Evolutionary conservation across 2,113 vertebrate genomes (phyloP).

Genomic region (Cryptotis parvus): DNA sequence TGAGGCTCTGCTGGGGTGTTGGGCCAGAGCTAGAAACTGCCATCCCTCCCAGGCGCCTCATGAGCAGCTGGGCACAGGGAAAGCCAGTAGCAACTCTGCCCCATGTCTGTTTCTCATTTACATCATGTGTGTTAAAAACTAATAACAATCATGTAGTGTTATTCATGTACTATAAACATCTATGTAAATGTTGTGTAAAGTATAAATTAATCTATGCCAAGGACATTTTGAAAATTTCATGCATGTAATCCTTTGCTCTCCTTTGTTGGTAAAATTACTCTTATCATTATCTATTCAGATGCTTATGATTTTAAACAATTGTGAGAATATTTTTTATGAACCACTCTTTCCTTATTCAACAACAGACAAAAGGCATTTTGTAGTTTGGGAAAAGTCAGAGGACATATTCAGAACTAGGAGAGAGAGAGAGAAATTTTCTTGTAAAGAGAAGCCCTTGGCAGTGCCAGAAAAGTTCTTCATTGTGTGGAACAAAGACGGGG

Average conservation of each 20-base stretch:
- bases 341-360: not conserved
- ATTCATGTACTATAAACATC: not conserved
- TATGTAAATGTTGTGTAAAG: not conserved
- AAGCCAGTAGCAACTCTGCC: no score
- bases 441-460: not conserved
- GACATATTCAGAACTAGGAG: not conserved
- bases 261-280: slow-evolving; percentile 14
- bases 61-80: no score
- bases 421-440: not conserved
- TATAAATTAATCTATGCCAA: not conserved
- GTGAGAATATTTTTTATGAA: slow-evolving; percentile 9
- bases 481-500: not conserved
- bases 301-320: slow-evolving; percentile 14
- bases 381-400: not conserved
- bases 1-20: no score
- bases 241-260: not conserved
- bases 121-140: not conserved
- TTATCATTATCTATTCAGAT: not conserved
- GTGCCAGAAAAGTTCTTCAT: not conserved
- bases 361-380: not conserved
- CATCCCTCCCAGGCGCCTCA: no score
- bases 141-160: not conserved
- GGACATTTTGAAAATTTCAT: slow-evolving; percentile 11
- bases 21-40: no score
- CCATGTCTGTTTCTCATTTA: no score